Evolutionary conservation across 2,113 vertebrate species (phyloP).

Genomic region (Pantherophis guttatus): DNA sequence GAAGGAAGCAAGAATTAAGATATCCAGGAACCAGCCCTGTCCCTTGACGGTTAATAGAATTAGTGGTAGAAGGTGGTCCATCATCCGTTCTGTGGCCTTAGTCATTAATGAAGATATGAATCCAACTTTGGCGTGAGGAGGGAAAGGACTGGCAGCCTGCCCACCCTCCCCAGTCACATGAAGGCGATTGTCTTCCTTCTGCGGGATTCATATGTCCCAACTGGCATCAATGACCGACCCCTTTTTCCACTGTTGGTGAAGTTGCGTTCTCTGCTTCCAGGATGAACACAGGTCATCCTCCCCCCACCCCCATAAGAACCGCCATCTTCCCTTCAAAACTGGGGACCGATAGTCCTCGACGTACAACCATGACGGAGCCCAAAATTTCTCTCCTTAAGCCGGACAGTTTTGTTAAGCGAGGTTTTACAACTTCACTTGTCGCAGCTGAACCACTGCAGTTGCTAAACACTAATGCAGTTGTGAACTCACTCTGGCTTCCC

Average conservation of each 20-base stretch:
- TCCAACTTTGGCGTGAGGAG: neutral
- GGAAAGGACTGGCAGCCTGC: no score
- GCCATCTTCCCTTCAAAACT: neutral
- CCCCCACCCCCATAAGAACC: neutral
- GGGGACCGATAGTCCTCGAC: neutral
- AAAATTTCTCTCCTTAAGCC: neutral
- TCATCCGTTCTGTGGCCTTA: neutral
- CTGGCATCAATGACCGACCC: slow-evolving; percentile 16
- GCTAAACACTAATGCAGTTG: no score
- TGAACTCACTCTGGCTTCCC: no score
- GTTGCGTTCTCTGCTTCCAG: neutral
- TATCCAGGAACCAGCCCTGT: neutral
- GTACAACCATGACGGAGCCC: neutral
- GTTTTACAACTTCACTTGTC: neutral
- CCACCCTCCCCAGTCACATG: neutral
- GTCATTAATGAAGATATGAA: slow-evolving; percentile 25
- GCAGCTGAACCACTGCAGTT: neutral
- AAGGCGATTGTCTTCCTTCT: neutral
- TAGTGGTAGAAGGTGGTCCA: neutral
- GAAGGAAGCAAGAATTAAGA: neutral
- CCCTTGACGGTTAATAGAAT: neutral
- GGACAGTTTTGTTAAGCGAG: neutral
- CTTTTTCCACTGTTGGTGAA: slow-evolving; percentile 10
- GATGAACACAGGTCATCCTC: neutral
- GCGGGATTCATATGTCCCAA: neutral